These are phyloP conservation scores for Myxocyprinus asiaticus DNA, from an alignment of 2,113 vertebrate species.

Conservation along the genomic window DNA sequence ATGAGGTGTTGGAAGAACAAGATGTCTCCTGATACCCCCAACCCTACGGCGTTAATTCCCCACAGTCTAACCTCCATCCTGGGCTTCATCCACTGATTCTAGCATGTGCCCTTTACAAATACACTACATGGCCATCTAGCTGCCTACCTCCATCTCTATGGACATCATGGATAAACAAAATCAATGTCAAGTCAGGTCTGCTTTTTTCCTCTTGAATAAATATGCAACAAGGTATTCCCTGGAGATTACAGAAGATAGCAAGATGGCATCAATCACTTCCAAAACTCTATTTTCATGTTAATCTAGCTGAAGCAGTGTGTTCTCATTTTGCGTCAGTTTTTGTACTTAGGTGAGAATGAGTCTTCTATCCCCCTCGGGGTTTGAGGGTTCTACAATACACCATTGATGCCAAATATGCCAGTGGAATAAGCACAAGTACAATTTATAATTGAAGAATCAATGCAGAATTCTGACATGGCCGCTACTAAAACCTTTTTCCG, in stretches of 20 bases:
- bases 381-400: constrained; percentile 19
- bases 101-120: no score
- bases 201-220: no score
- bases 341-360: constrained; percentile 56
- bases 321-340: neutral
- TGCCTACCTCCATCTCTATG: no score
- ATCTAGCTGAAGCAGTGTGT: neutral
- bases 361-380: constrained; percentile 43
- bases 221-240: neutral
- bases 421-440: constrained; percentile 47
- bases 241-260: neutral
- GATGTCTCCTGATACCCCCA: constrained; percentile 48
- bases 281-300: constrained; percentile 41
- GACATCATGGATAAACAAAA: no score
- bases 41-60: neutral
- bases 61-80: no score
- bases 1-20: constrained; percentile 66
- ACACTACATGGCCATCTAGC: no score
- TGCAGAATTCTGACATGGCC: constrained; percentile 38
- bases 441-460: constrained; percentile 4
- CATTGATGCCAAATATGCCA: constrained; percentile 53
- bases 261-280: neutral
- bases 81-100: no score
- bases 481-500: constrained; percentile 60
- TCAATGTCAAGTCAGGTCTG: no score